phyloP scores from a whole-genome alignment of 2,888 invertebrate species.

The Pandemis heparana region DNA sequence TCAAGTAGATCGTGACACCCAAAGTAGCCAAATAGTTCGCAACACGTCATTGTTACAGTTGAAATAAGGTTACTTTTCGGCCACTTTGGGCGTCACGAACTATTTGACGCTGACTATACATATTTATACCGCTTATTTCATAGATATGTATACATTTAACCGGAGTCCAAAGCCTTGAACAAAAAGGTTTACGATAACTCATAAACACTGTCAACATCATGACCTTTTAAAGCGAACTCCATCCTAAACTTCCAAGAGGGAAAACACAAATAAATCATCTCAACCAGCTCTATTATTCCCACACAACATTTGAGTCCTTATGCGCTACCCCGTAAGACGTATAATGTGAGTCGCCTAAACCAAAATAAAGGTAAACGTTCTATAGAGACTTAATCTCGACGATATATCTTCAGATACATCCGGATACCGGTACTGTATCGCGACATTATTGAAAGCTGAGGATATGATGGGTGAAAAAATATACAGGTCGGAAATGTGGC shows the following conservation, averaged over 20 bases:
- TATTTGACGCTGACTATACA: no score
- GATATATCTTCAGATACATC: slow-evolving; percentile 39
- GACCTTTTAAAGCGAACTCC: slow-evolving; percentile 21
- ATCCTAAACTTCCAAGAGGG: slow-evolving; percentile 26
- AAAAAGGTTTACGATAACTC: background rate
- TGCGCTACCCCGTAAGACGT: background rate
- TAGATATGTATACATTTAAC: no score
- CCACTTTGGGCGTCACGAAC: no score
- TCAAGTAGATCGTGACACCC: no score
- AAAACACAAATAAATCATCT: slow-evolving; percentile 35
- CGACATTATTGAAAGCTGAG: slow-evolving; percentile 40
- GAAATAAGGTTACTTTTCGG: no score
- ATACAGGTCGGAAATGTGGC: slow-evolving; percentile 32
- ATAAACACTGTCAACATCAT: slow-evolving; percentile 8
- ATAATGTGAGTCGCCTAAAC: background rate
- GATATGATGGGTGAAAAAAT: slow-evolving; percentile 33
- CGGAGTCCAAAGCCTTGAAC: background rate
- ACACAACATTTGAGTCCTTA: slow-evolving; percentile 2
- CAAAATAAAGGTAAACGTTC: slow-evolving; percentile 34
- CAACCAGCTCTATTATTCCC: slow-evolving; percentile 29
- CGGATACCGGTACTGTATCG: slow-evolving; percentile 40
- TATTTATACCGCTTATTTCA: no score
- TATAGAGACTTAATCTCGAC: slow-evolving; percentile 36
- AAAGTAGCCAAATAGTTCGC: no score
- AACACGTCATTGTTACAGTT: no score